phyloP scores from a whole-genome alignment of 2,888 invertebrate species.

The Rhodophaea formosa region DNA sequence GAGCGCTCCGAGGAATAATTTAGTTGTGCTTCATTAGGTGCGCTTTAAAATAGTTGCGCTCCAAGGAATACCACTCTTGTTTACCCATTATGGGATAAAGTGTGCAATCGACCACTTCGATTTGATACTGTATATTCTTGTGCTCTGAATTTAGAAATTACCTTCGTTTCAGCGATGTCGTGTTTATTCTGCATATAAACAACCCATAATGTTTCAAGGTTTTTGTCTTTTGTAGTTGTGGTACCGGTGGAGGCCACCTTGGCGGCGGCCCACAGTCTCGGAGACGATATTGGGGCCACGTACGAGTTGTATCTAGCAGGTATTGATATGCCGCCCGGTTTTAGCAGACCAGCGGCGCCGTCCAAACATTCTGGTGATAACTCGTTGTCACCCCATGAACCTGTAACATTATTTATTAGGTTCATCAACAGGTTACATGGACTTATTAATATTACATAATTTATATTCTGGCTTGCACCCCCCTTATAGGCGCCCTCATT shows the following conservation, averaged over 20 bases:
- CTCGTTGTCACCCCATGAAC: slow-evolving; percentile 99
- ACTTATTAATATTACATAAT: no score
- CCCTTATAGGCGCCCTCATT: no score
- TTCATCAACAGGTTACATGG: no score
- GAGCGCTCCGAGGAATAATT: no score
- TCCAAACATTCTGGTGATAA: slow-evolving; percentile 98
- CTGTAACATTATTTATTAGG: slow-evolving; percentile 52
- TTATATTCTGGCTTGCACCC: no score
- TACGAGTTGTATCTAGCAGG: slow-evolving; percentile 93
- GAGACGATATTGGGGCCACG: slow-evolving; percentile 95
- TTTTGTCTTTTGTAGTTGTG: slow-evolving; percentile 51
- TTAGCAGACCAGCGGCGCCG: slow-evolving; percentile 93
- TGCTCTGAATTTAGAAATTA: slow-evolving; percentile 30
- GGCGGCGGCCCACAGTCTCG: slow-evolving; percentile 91
- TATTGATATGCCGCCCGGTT: slow-evolving; percentile 94
- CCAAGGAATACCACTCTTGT: no score
- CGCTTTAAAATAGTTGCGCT: no score
- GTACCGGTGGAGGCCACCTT: slow-evolving; percentile 47
- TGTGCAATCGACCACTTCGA: no score
- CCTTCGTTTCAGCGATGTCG: slow-evolving; percentile 86
- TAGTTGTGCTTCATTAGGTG: no score
- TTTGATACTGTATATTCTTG: no score
- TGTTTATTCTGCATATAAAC: slow-evolving; percentile 94
- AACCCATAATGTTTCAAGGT: slow-evolving; percentile 93
- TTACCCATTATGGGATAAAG: no score